Evolutionary conservation across 2,797 vertebrate genomes (phyloP), one percentile per base, ranked within the genome.

Genomic region (Lithobates sylvaticus): DNA sequence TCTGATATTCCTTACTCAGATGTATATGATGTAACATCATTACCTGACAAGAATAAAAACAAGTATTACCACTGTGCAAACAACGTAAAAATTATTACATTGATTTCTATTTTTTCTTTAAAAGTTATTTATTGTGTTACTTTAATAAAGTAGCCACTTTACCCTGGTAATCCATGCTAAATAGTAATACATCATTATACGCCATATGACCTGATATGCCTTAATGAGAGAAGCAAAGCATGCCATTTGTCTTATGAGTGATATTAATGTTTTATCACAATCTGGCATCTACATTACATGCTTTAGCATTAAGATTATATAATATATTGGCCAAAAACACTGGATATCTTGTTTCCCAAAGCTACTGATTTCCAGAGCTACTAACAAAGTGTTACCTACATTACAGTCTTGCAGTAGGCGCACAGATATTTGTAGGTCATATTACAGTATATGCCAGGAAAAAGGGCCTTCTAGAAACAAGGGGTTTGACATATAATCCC

Each of bases 191-290:
- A 26, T 73, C 39, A 73, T 73, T 44, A 47, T 73, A 42, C 23
- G 5, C 39, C n/a, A n/a, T 44, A 42, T n/a, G 71, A 73, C 61
- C n/a, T 44, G 36, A 44, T 44, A 65, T 12, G 23, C 10, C 71
- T 73, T 9, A 73, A 44, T 73, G 39, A 73, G 5, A 42, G 36
- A 42, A 73, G 39, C 39, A 42, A 39, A 73, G 6, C 71, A 73
- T 32, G 39, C 71, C 23, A 44, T 73, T 42, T 42, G 39, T 13
- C 10, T 73, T 39, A 73, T 73, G 39, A 44, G 3, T 47, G 9
- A 26, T 44, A 73, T 73, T 73, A 73, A 44, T 26, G 39, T 3
- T 73, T 73, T 73, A 73, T 44, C 71, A 73, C 36, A 44, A 23
- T 65, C 61, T 26, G 13, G 15, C 13, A 16, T 10, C 9, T 65